phyloP scores from a whole-genome alignment of 2,797 vertebrate genomes.

The Poeciliopsis infans region DNA sequence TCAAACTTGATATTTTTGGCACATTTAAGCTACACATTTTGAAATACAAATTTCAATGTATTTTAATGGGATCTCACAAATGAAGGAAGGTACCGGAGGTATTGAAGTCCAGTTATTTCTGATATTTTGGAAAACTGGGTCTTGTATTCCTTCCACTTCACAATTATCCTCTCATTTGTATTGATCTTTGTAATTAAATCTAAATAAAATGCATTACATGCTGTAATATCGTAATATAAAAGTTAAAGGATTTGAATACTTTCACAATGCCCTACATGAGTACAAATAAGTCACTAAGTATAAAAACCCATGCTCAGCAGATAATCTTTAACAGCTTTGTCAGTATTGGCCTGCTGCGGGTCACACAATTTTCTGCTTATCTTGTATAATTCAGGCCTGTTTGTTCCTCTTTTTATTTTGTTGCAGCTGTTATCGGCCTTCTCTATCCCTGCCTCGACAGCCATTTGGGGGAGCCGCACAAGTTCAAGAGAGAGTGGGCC shows the following conservation, averaged over 20 bases:
- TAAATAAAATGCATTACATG: not conserved
- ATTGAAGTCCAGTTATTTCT: not conserved
- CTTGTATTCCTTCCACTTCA: not conserved
- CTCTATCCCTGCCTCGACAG: slow-evolving; percentile 97
- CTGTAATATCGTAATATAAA: not conserved
- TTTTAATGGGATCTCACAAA: not conserved
- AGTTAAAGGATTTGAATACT: not conserved
- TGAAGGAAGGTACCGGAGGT: not conserved
- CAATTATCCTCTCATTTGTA: not conserved
- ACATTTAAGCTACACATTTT: not conserved
- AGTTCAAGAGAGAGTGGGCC: slow-evolving; percentile 99
- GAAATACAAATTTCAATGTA: not conserved
- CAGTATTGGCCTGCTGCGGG: slow-evolving; percentile 17
- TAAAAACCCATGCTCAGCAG: slow-evolving; percentile 43
- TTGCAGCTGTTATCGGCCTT: slow-evolving; percentile 92
- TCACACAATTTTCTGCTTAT: slow-evolving; percentile 54
- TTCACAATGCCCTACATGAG: not conserved
- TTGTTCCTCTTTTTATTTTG: slow-evolving; percentile 33
- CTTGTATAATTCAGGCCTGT: slow-evolving; percentile 35
- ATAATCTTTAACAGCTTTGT: slow-evolving; percentile 25
- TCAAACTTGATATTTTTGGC: not conserved
- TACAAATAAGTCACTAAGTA: slow-evolving; percentile 34
- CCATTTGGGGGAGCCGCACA: slow-evolving; percentile 96
- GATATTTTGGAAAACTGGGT: not conserved
- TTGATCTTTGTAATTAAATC: not conserved